A percentile compares a stretch with the other conserved stretches of the same genome.
These are phyloP conservation scores for Clarias pachynema DNA, from an alignment of 2,797 vertebrate genomes.

Conservation along the genomic window DNA sequence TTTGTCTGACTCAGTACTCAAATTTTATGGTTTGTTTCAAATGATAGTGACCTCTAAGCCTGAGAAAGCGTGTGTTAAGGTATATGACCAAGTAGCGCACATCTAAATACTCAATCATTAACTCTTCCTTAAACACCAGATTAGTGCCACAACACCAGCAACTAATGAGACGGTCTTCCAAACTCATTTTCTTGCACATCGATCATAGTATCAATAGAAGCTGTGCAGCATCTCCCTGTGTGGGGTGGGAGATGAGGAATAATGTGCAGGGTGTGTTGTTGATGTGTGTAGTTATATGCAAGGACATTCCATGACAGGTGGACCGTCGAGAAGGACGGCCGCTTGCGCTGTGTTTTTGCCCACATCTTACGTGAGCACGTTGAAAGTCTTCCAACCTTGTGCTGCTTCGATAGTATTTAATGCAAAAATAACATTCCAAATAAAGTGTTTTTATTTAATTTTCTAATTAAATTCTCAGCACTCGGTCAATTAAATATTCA, in stretches of 20 bases:
- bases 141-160: conserved; percentile 9
- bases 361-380: not conserved
- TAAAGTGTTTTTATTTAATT: not conserved
- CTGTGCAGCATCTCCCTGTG: conserved; percentile 64
- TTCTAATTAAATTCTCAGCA: not conserved
- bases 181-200: conserved; percentile 68
- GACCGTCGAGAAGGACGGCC: not conserved
- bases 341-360: not conserved
- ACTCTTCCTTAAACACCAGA: not conserved
- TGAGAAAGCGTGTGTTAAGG: not conserved
- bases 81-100: not conserved
- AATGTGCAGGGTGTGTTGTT: conserved; percentile 38
- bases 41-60: not conserved
- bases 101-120: not conserved
- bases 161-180: conserved; percentile 58
- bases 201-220: conserved; percentile 70
- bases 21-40: conserved; percentile 7
- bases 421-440: not conserved
- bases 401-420: not conserved
- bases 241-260: conserved; percentile 59
- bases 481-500: conserved; percentile 1
- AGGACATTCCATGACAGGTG: not conserved
- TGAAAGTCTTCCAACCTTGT: no score
- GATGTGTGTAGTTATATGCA: not conserved
- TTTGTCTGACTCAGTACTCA: not conserved